These are phyloP conservation scores for Porites evermanni DNA, from an alignment of 92 coral and sea anemone genomes.

Conservation along the genomic window DNA sequence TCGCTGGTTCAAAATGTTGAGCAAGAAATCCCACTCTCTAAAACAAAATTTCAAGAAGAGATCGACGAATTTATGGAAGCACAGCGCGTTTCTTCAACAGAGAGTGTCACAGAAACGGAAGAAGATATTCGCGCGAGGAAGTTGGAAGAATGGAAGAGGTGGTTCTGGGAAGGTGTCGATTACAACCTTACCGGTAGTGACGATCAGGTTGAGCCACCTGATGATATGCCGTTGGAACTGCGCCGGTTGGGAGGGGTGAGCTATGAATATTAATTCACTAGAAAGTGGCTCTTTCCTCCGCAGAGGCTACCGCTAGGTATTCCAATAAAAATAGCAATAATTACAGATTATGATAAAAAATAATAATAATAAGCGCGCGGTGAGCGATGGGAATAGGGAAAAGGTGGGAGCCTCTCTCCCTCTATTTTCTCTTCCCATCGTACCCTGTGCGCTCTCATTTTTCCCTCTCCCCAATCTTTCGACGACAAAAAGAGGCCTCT, in stretches of 20 bases:
- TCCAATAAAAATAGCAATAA: too few relatives aligned
- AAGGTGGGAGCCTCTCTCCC: too few relatives aligned
- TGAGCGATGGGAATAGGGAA: too few relatives aligned
- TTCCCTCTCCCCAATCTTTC: too few relatives aligned
- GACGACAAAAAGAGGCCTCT: too few relatives aligned
- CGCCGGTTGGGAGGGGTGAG: slow-evolving; percentile 43
- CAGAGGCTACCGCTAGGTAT: too few relatives aligned
- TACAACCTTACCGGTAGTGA: slow-evolving; percentile 29
- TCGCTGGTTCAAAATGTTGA: slow-evolving; percentile 7
- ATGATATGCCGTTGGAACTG: slow-evolving; percentile 44
- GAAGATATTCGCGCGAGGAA: slow-evolving; percentile 51
- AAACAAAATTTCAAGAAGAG: slow-evolving; percentile 30
- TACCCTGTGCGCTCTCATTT: too few relatives aligned
- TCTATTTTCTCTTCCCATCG: too few relatives aligned
- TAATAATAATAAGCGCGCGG: too few relatives aligned
- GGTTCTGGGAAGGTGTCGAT: slow-evolving; percentile 82
- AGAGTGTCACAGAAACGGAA: slow-evolving; percentile 63
- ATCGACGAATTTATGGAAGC: slow-evolving; percentile 78
- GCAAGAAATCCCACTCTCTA: background rate
- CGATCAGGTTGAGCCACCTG: slow-evolving; percentile 22
- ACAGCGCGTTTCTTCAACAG: slow-evolving; percentile 75
- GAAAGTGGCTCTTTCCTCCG: too few relatives aligned
- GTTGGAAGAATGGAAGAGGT: slow-evolving; percentile 69
- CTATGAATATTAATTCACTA: too few relatives aligned
- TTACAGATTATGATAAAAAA: too few relatives aligned